phyloP scores from a whole-genome alignment of 2,888 invertebrate genomes.

The Platycnemis pennipes region DNA sequence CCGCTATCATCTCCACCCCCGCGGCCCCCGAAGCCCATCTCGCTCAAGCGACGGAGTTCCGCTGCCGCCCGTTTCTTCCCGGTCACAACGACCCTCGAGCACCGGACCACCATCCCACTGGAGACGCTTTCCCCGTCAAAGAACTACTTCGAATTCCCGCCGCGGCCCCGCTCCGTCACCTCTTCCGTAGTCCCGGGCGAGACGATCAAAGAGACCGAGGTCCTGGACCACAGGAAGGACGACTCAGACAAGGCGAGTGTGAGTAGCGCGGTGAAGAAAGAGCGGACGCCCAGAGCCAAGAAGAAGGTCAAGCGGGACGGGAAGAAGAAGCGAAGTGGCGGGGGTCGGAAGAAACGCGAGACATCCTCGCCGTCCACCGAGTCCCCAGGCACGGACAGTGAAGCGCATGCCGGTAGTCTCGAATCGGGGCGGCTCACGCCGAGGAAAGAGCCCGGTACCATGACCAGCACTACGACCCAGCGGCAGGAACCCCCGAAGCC shows the following conservation, averaged over 20 bases:
- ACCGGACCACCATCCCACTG: background rate
- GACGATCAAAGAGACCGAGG: background rate
- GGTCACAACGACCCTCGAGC: background rate
- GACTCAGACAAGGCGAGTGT: background rate
- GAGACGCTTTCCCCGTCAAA: background rate
- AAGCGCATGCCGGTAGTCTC: background rate
- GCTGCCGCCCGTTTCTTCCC: background rate
- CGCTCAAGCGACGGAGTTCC: background rate
- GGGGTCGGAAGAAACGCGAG: too few species aligned
- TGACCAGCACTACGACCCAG: too few species aligned
- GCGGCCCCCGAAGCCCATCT: background rate
- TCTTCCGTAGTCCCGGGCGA: background rate
- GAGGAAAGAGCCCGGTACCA: background rate
- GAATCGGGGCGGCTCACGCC: too few species aligned
- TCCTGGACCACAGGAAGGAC: background rate
- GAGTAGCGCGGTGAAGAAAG: background rate
- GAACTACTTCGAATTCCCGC: background rate
- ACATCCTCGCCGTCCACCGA: background rate
- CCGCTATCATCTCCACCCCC: constrained; percentile 1
- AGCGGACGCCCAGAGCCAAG: too few species aligned
- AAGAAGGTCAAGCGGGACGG: background rate
- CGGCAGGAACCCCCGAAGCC: background rate
- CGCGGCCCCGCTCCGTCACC: background rate
- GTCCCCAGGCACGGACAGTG: background rate
- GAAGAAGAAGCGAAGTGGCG: background rate